These are phyloP conservation scores for Heterodera carotae DNA, from an alignment of 1,140 invertebrate genomes.

Conservation along the genomic window DNA sequence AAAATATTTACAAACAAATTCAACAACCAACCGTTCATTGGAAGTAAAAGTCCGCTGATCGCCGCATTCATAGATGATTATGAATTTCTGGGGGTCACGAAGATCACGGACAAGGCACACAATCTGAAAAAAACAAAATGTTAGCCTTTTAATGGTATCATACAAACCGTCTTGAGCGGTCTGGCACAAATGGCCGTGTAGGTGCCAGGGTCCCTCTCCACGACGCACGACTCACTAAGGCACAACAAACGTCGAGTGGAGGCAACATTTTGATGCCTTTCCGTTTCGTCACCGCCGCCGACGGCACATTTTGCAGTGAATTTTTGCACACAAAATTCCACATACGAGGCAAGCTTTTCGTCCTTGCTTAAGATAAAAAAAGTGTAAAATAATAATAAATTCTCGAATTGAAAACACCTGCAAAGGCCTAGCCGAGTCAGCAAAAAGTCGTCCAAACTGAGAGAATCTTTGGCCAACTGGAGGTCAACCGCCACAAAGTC, in stretches of 20 bases:
- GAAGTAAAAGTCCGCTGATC: slow-evolving; percentile 83
- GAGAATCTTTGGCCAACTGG: slow-evolving; percentile 79
- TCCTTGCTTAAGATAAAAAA: slow-evolving; percentile 73
- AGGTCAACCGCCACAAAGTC: slow-evolving; percentile 80
- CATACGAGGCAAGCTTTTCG: slow-evolving; percentile 84
- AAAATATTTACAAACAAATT: slow-evolving; percentile 12
- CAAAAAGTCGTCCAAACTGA: slow-evolving; percentile 82
- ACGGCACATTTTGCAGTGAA: slow-evolving; percentile 74
- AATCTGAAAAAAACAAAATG: slow-evolving; percentile 67
- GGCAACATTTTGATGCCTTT: neutral
- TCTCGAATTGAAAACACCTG: slow-evolving; percentile 71
- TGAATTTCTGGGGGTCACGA: slow-evolving; percentile 88
- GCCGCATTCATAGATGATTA: slow-evolving; percentile 90
- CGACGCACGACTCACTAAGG: slow-evolving; percentile 87
- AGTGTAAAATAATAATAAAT: slow-evolving; percentile 15
- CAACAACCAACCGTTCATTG: slow-evolving; percentile 73
- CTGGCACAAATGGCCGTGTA: slow-evolving; percentile 87
- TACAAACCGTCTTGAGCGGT: slow-evolving; percentile 84
- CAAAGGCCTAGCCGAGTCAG: slow-evolving; percentile 85
- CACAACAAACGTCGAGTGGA: slow-evolving; percentile 82
- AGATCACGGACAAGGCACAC: slow-evolving; percentile 86
- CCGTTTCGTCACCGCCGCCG: slow-evolving; percentile 43
- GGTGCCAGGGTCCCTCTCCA: slow-evolving; percentile 93
- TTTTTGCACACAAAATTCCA: slow-evolving; percentile 89
- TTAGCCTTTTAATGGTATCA: no score